Conservation (phyloP, 2,113 vertebrate genomes). For the Casuarius casuarius region DNA sequence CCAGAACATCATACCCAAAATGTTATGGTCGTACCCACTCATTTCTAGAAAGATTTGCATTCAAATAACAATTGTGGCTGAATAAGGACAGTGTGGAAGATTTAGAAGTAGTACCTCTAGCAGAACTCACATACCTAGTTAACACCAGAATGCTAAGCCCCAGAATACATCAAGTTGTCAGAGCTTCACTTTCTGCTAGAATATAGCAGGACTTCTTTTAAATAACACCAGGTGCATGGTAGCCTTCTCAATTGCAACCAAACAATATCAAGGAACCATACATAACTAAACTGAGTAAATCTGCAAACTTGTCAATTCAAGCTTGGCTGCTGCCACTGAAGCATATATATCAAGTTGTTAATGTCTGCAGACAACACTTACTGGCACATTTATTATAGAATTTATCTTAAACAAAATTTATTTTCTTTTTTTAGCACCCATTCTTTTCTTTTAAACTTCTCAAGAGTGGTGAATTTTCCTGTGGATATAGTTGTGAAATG, state of each 20-base stretch:
- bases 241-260: constrained; percentile 33
- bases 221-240: constrained; percentile 74
- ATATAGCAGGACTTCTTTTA: constrained; percentile 64
- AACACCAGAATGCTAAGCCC: constrained; percentile 70
- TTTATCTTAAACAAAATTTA: background rate
- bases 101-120: constrained; percentile 70
- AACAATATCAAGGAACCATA: background rate
- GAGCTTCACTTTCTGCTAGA: constrained; percentile 72
- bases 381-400: background rate
- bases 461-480: background rate
- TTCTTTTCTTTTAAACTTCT: background rate
- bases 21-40: constrained; percentile 46
- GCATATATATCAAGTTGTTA: background rate
- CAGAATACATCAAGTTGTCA: background rate
- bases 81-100: constrained; percentile 69
- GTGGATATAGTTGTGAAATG: background rate
- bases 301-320: constrained; percentile 39
- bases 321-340: constrained; percentile 7
- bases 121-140: constrained; percentile 70
- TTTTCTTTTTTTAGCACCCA: background rate
- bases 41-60: constrained; percentile 64
- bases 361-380: background rate
- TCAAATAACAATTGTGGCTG: constrained; percentile 78
- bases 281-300: constrained; percentile 30
- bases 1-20: constrained; percentile 62